Percentiles rank a stretch among this genome's conserved stretches.
phyloP scores from a whole-genome alignment of 64 coral and sea anemone genomes.

The Stichodactyla helianthus region DNA sequence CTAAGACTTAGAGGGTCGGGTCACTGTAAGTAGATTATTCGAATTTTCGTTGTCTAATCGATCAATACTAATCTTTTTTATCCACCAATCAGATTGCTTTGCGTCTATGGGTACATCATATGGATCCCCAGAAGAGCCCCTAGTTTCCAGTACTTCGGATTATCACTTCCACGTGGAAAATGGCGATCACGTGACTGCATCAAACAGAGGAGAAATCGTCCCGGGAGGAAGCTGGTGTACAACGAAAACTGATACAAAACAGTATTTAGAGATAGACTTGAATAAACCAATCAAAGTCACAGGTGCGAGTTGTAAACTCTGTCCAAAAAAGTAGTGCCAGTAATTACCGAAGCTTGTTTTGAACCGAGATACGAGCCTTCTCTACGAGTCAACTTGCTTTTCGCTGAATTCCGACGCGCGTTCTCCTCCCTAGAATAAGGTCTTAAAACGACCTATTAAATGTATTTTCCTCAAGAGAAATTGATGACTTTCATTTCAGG shows the following conservation, averaged over 20 bases:
- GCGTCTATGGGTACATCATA: slow-evolving; percentile 82
- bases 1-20: too few relatives aligned
- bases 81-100: slow-evolving; percentile 63
- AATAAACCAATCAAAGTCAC: slow-evolving; percentile 77
- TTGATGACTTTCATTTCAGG: too few relatives aligned
- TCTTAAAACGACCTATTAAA: too few relatives aligned
- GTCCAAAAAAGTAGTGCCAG: too few relatives aligned
- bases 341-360: background rate
- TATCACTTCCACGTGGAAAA: slow-evolving; percentile 50
- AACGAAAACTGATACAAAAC: slow-evolving; percentile 34
- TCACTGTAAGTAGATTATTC: too few relatives aligned
- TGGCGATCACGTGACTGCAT: slow-evolving; percentile 47
- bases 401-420: too few relatives aligned
- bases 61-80: background rate
- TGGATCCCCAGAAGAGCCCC: slow-evolving; percentile 60
- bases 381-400: too few relatives aligned
- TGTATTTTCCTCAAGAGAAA: too few relatives aligned
- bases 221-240: slow-evolving; percentile 74
- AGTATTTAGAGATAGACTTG: slow-evolving; percentile 76
- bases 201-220: slow-evolving; percentile 22
- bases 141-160: slow-evolving; percentile 62
- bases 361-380: too few relatives aligned
- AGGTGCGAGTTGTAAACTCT: slow-evolving; percentile 27
- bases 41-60: too few relatives aligned
- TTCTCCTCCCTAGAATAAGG: too few relatives aligned